Conservation (phyloP, 2,888 invertebrate genomes). For the Octonoba sinensis region DNA sequence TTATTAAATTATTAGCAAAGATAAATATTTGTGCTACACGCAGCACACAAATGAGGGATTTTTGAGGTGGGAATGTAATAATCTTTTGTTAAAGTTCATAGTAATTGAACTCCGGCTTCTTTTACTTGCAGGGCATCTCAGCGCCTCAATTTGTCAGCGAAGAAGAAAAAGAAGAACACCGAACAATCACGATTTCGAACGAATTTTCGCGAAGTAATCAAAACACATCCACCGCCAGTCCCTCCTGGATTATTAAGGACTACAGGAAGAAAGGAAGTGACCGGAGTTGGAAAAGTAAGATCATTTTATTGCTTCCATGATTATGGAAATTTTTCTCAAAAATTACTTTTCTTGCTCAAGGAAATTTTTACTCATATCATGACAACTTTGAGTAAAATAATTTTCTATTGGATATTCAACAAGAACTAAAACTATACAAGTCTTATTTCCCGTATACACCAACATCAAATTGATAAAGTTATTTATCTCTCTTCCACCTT, state of each 20-base stretch:
- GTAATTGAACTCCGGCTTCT: too few species aligned
- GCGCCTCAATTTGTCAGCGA: slow-evolving; percentile 77
- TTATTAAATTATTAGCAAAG: too few species aligned
- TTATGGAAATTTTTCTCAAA: background rate
- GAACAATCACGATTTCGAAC: slow-evolving; percentile 67
- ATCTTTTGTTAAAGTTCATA: too few species aligned
- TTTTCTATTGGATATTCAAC: too few species aligned
- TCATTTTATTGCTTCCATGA: background rate
- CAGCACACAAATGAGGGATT: too few species aligned
- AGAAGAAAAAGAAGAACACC: slow-evolving; percentile 69
- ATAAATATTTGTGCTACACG: too few species aligned
- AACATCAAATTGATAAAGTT: too few species aligned
- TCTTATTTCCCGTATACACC: too few species aligned
- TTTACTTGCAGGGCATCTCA: slow-evolving; percentile 77
- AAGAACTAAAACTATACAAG: too few species aligned
- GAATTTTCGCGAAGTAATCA: slow-evolving; percentile 80
- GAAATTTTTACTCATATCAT: background rate
- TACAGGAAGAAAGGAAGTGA: slow-evolving; percentile 82
- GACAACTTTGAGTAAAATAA: too few species aligned
- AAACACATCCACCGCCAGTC: slow-evolving; percentile 81
- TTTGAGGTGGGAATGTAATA: too few species aligned
- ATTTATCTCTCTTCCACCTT: too few species aligned
- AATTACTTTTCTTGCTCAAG: background rate
- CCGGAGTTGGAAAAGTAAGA: slow-evolving; percentile 84
- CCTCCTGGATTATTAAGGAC: slow-evolving; percentile 83